Conservation (phyloP, 2,888 invertebrate species). For the Himalopsyche japonica region DNA sequence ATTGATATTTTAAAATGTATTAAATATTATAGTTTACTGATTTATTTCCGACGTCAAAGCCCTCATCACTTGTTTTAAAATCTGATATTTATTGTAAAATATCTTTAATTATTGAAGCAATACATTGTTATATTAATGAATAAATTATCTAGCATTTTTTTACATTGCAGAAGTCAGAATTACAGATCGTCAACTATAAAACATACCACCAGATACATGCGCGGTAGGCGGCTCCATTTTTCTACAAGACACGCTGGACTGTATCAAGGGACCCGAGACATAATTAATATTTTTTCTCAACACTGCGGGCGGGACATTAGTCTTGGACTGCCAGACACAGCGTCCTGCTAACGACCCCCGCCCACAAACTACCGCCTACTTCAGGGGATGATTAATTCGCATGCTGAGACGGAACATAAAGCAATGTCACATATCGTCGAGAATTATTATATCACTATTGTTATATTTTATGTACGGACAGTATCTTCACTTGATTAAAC, state of each 20-base stretch:
- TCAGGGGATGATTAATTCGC: slow-evolving; percentile 33
- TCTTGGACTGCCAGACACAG: background rate
- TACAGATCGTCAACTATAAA: background rate
- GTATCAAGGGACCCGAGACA: slow-evolving; percentile 14
- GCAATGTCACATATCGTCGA: slow-evolving; percentile 32
- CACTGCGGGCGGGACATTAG: slow-evolving; percentile 28
- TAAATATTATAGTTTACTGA: too few relatives aligned
- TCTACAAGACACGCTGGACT: background rate
- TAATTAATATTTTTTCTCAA: slow-evolving; percentile 38
- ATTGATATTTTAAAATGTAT: too few relatives aligned
- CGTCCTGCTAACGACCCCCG: slow-evolving; percentile 10
- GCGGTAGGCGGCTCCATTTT: background rate
- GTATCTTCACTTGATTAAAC: background rate
- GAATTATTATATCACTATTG: slow-evolving; percentile 6
- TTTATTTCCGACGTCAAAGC: too few relatives aligned
- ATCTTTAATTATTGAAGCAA: too few relatives aligned
- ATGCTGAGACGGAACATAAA: slow-evolving; percentile 32
- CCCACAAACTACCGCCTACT: slow-evolving; percentile 13
- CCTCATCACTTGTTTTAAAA: too few relatives aligned
- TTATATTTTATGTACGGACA: background rate
- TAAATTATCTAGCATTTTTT: background rate
- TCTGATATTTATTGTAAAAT: too few relatives aligned
- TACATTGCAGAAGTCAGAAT: background rate
- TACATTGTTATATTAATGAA: too few relatives aligned
- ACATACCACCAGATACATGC: background rate